These are phyloP conservation scores for Aegotheles bennettii DNA, from an alignment of 2,113 vertebrate genomes.

Conservation along the genomic window DNA sequence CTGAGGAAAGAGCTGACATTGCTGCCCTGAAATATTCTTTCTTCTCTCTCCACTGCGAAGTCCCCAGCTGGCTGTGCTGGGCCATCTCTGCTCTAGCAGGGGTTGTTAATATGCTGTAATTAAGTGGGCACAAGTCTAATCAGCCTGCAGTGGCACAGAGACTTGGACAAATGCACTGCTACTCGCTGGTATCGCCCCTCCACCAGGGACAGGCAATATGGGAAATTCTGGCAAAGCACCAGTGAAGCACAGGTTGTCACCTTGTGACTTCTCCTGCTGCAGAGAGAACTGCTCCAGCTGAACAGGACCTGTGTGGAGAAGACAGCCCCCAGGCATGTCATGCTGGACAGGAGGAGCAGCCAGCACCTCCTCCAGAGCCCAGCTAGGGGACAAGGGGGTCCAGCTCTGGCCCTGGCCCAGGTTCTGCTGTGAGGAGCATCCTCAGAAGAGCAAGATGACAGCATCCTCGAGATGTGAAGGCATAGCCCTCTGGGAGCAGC, in stretches of 20 bases:
- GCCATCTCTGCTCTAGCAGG: background rate
- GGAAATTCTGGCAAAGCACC: background rate
- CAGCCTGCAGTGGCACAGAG: background rate
- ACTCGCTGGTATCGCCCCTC: background rate
- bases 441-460: background rate
- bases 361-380: background rate
- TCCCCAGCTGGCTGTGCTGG: background rate
- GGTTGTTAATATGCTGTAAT: background rate
- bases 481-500: accelerated
- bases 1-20: background rate
- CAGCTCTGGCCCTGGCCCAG: background rate
- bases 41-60: background rate
- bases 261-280: background rate
- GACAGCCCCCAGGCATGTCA: background rate
- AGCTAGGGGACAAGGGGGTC: background rate
- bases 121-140: slow-evolving; percentile 9
- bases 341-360: background rate
- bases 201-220: background rate
- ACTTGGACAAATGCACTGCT: background rate
- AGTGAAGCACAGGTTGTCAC: background rate
- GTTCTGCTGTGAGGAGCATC: background rate
- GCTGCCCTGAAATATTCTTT: background rate
- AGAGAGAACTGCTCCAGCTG: background rate
- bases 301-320: accelerated
- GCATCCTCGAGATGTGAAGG: background rate